Percentiles rank a stretch among this genome's conserved stretches.
Conservation (phyloP, 2,113 vertebrate genomes). For the Lycocorax pyrrhopterus region DNA sequence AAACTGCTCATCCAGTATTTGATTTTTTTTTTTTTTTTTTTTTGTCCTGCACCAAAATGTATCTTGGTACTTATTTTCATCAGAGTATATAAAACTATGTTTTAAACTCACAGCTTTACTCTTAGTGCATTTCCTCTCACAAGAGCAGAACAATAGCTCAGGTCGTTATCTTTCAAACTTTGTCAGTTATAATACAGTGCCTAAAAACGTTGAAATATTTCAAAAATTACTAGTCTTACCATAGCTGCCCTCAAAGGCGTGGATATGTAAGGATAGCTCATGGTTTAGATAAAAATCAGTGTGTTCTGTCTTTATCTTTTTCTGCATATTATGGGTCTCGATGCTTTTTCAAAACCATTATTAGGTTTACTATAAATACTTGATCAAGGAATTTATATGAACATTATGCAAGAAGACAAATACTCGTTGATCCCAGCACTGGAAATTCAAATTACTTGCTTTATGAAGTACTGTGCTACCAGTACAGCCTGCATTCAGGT, state of each 20-base stretch:
- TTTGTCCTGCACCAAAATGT: neutral
- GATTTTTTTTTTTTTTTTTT: neutral
- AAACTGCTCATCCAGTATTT: neutral
- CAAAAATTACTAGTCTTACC: neutral
- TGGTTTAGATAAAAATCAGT: neutral
- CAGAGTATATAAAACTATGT: neutral
- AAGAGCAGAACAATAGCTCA: neutral
- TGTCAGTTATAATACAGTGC: neutral
- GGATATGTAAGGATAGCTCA: neutral
- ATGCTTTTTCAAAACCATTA: neutral
- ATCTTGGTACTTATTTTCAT: neutral
- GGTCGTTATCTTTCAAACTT: neutral
- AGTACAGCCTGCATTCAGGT: neutral
- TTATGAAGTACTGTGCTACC: neutral
- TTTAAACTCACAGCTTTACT: neutral
- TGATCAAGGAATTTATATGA: neutral
- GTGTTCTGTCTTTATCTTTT: neutral
- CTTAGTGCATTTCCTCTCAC: neutral
- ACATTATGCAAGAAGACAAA: neutral
- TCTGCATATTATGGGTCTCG: neutral
- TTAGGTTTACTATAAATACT: neutral
- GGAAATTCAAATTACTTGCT: neutral
- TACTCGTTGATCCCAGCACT: neutral
- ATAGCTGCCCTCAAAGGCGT: neutral
- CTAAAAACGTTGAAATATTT: neutral